Conservation (phyloP, 2,888 invertebrate species). For the Spodoptera exigua region DNA sequence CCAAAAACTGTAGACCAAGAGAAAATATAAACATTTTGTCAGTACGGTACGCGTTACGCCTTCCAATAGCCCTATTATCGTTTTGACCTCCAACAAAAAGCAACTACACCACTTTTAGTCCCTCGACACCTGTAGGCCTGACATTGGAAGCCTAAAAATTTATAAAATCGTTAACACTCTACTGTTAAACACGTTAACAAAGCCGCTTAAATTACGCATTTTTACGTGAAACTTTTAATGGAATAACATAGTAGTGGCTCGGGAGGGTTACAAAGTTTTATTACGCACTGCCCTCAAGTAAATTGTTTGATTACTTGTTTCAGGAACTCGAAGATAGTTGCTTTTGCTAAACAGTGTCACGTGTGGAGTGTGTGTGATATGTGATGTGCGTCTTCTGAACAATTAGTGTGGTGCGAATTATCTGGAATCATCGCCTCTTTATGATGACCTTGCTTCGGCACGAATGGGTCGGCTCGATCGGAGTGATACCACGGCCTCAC, state of each 20-base stretch:
- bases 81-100: background rate
- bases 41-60: background rate
- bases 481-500: too few relatives aligned
- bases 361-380: too few relatives aligned
- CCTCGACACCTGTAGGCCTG: constrained; percentile 3
- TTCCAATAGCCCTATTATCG: background rate
- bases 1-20: background rate
- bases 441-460: too few relatives aligned
- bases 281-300: constrained; percentile 27
- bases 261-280: constrained; percentile 53
- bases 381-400: too few relatives aligned
- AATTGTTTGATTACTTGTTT: constrained; percentile 52
- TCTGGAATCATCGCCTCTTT: too few relatives aligned
- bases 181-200: constrained; percentile 38
- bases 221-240: constrained; percentile 66
- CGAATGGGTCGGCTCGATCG: too few relatives aligned
- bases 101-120: background rate
- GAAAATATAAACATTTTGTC: background rate
- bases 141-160: constrained; percentile 28
- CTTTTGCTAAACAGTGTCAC: too few relatives aligned
- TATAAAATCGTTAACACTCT: constrained; percentile 49
- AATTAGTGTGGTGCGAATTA: too few relatives aligned
- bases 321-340: constrained; percentile 13
- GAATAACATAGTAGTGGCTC: constrained; percentile 60
- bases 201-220: constrained; percentile 49